phyloP scores from a whole-genome alignment of 1,140 invertebrate genomes.

The Penaeus vannamei region DNA sequence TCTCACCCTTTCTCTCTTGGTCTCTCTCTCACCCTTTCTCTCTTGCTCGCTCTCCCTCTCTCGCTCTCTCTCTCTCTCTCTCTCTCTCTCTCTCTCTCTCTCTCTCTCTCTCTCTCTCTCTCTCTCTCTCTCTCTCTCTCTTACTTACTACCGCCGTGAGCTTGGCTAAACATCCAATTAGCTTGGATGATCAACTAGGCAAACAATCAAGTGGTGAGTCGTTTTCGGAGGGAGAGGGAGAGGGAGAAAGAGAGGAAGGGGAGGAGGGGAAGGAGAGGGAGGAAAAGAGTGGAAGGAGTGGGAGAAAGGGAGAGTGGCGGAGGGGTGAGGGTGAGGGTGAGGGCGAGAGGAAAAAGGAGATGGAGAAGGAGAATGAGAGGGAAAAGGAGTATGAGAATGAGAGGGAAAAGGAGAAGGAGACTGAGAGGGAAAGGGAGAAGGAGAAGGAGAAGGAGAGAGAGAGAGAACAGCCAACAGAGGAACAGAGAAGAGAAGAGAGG shows the following conservation, averaged over 20 bases:
- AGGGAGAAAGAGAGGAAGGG: conserved; percentile 24
- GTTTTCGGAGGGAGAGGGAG: not conserved
- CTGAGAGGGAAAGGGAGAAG: not conserved
- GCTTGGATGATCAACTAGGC: too few relatives aligned
- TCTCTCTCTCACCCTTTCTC: not conserved
- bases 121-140: not conserved
- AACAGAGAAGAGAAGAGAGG: not conserved
- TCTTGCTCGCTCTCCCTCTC: not conserved
- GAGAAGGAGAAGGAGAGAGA: not conserved
- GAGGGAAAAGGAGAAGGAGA: not conserved
- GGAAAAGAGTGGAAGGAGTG: not conserved
- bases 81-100: not conserved
- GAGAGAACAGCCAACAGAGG: not conserved
- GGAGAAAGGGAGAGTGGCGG: not conserved
- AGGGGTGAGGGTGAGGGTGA: not conserved
- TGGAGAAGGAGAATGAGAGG: not conserved
- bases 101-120: not conserved
- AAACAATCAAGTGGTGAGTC: too few relatives aligned
- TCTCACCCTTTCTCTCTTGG: too few relatives aligned
- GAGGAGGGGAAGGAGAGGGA: not conserved
- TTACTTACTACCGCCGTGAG: not conserved
- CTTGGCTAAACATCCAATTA: too few relatives aligned
- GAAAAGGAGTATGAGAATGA: too few relatives aligned
- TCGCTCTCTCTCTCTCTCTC: not conserved
- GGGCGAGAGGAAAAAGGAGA: not conserved